phyloP scores from a whole-genome alignment of 92 coral and sea anemone species.

The Paragorgia papillata region DNA sequence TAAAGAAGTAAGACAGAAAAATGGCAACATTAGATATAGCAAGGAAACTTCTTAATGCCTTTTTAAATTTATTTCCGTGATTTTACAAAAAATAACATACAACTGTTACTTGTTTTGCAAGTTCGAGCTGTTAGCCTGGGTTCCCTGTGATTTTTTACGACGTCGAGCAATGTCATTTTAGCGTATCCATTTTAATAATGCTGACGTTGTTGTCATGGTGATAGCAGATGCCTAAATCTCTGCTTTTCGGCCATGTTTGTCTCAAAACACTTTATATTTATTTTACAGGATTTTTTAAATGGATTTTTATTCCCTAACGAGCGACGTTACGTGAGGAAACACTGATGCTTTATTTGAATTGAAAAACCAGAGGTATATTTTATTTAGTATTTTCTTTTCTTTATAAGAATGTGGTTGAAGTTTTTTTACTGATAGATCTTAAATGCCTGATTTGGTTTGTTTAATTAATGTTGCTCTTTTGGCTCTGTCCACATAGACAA shows the following conservation, averaged over 20 bases:
- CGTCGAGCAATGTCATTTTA: neutral
- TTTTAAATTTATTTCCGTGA: too few relatives aligned
- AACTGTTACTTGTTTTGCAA: neutral
- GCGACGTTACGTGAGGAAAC: neutral
- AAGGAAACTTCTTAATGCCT: too few relatives aligned
- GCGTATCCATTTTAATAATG: neutral
- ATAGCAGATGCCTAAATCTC: neutral
- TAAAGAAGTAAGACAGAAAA: too few relatives aligned
- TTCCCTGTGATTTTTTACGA: too few relatives aligned
- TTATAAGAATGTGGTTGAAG: too few relatives aligned
- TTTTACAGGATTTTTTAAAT: neutral
- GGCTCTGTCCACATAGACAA: too few relatives aligned
- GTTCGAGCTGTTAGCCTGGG: too few relatives aligned
- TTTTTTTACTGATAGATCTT: too few relatives aligned
- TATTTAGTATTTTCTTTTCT: neutral
- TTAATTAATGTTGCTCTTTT: too few relatives aligned
- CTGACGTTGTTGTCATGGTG: conserved; percentile 11
- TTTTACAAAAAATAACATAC: too few relatives aligned
- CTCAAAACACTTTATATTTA: neutral
- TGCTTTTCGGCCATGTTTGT: neutral
- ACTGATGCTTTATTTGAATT: neutral
- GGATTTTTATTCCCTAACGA: neutral
- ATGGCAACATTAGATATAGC: too few relatives aligned
- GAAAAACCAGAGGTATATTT: neutral
- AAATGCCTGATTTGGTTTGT: too few relatives aligned